Conservation (phyloP, 23 tunicate species). For the Styela plicata region DNA sequence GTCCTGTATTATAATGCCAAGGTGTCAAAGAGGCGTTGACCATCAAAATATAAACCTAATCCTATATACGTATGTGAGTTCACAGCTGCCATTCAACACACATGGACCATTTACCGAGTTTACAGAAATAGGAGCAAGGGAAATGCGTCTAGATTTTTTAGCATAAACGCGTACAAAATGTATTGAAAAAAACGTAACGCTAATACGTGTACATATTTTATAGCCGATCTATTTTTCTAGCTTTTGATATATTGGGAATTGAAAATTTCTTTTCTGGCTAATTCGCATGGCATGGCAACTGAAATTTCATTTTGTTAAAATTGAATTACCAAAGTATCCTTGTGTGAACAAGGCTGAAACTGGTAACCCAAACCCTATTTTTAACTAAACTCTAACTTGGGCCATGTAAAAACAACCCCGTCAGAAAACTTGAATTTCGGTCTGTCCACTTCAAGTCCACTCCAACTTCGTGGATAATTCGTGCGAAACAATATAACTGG, state of each 20-base stretch:
- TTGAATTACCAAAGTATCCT: not conserved
- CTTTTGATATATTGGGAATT: too few relatives aligned
- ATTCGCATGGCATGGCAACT: too few relatives aligned
- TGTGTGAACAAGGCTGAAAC: not conserved
- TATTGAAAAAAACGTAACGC: too few relatives aligned
- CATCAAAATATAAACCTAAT: not conserved
- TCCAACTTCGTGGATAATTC: conserved; percentile 13
- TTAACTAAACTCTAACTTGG: not conserved
- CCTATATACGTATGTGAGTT: not conserved
- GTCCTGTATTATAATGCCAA: not conserved
- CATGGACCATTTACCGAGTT: too few relatives aligned
- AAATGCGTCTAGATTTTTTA: too few relatives aligned
- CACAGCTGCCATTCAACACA: not conserved
- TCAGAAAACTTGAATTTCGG: conserved; percentile 8
- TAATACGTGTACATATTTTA: too few relatives aligned
- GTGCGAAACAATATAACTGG: conserved; percentile 20
- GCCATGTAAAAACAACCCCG: too few relatives aligned
- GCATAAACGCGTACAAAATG: too few relatives aligned
- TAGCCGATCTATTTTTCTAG: too few relatives aligned
- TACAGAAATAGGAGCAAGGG: too few relatives aligned
- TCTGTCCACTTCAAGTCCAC: conserved; percentile 8
- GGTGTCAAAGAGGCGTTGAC: not conserved
- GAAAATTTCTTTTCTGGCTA: too few relatives aligned
- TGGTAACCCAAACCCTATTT: not conserved
- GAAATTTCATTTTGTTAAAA: not conserved